A percentile compares a stretch with the other conserved stretches of the same genome.
Conservation (phyloP, 2,888 invertebrate genomes). For the Alloplasta piceator region DNA sequence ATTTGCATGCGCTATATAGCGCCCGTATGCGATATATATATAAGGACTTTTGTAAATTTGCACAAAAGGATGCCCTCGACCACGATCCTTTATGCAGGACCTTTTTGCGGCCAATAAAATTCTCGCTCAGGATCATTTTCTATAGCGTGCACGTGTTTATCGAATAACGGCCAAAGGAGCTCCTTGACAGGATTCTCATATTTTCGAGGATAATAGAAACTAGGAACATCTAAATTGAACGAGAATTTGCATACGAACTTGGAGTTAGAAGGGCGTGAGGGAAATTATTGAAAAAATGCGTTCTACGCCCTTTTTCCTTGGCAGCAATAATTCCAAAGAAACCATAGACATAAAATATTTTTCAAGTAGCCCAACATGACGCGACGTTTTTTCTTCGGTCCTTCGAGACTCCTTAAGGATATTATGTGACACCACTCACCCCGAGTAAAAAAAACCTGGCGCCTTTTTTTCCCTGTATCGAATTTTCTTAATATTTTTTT, state of each 20-base stretch:
- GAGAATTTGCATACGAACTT: neutral
- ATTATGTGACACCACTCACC: constrained; percentile 52
- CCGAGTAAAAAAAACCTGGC: neutral
- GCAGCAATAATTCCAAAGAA: neutral
- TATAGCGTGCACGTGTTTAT: constrained; percentile 26
- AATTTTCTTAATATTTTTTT: constrained; percentile 12
- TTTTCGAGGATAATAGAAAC: constrained; percentile 3
- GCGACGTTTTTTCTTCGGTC: constrained; percentile 46
- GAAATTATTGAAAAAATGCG: neutral
- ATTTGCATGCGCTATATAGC: constrained; percentile 49
- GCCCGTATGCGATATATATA: constrained; percentile 38
- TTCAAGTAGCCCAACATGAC: neutral
- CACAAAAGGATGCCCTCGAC: constrained; percentile 69
- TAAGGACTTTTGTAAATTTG: constrained; percentile 69
- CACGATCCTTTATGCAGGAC: constrained; percentile 29
- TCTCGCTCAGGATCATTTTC: constrained; percentile 4
- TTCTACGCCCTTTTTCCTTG: neutral
- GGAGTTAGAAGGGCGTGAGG: neutral
- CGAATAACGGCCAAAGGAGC: constrained; percentile 15
- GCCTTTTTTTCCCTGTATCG: constrained; percentile 33
- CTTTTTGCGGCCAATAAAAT: constrained; percentile 55
- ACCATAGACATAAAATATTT: constrained; percentile 25
- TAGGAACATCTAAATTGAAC: neutral
- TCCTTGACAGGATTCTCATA: neutral
- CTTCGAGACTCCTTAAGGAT: constrained; percentile 41